These are phyloP conservation scores for Smittia sp. DNA, from an alignment of 2,888 invertebrate genomes.

Conservation along the genomic window DNA sequence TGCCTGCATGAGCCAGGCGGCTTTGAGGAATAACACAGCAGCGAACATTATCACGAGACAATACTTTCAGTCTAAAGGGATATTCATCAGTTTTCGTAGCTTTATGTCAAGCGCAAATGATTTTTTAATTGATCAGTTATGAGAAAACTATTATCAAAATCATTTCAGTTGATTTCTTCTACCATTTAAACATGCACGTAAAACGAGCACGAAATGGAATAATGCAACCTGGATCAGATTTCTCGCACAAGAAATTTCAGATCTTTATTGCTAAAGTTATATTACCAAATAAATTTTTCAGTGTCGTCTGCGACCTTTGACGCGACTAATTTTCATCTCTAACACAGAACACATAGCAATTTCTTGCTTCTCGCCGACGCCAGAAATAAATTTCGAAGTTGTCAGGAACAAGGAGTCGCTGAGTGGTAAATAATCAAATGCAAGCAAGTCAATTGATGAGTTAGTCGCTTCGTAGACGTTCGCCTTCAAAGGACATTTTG, in stretches of 20 bases:
- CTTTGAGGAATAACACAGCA: too few relatives aligned
- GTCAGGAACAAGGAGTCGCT: neutral
- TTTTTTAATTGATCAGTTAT: too few relatives aligned
- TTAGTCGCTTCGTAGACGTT: neutral
- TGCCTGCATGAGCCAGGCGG: neutral
- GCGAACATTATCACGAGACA: too few relatives aligned
- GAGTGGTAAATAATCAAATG: neutral
- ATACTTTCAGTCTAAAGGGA: too few relatives aligned
- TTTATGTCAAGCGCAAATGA: too few relatives aligned
- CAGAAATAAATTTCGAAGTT: neutral
- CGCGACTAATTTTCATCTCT: neutral
- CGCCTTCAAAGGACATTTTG: neutral
- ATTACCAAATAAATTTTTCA: too few relatives aligned
- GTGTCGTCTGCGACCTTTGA: neutral
- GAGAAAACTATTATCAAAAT: too few relatives aligned
- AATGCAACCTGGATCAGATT: too few relatives aligned
- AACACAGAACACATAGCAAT: neutral
- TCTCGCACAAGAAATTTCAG: neutral
- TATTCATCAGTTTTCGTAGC: too few relatives aligned
- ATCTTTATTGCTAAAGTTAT: neutral
- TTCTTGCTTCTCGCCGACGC: constrained; percentile 3
- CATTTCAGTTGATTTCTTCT: too few relatives aligned
- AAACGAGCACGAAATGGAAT: too few relatives aligned
- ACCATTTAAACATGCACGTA: too few relatives aligned
- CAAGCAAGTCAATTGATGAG: neutral